These are phyloP conservation scores for Glyphotaelius pellucidus DNA, from an alignment of 2,888 invertebrate genomes.

Conservation along the genomic window DNA sequence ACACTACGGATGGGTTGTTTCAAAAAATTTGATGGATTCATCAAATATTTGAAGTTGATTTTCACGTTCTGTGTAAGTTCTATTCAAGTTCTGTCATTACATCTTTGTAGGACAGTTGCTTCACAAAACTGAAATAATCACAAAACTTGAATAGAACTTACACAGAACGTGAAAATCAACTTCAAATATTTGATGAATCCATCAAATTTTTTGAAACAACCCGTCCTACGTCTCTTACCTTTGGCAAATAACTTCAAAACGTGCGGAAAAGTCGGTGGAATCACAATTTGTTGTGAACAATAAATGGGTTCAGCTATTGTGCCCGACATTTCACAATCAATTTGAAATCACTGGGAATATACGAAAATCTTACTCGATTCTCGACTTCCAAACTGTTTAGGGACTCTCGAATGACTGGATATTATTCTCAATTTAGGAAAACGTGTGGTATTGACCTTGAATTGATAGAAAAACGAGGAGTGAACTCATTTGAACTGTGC, in stretches of 20 bases:
- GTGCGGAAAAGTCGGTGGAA: slow-evolving; percentile 89
- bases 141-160: too few relatives aligned
- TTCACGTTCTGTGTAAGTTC: too few relatives aligned
- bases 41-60: too few relatives aligned
- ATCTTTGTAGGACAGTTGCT: too few relatives aligned
- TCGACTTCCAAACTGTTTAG: neutral
- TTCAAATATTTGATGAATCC: too few relatives aligned
- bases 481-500: neutral
- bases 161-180: too few relatives aligned
- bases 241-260: slow-evolving; percentile 92
- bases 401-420: neutral
- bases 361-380: neutral
- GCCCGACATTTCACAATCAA: neutral
- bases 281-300: slow-evolving; percentile 88
- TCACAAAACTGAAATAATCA: too few relatives aligned
- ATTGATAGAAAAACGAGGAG: neutral
- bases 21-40: too few relatives aligned
- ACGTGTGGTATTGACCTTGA: neutral
- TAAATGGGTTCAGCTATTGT: slow-evolving; percentile 81
- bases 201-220: too few relatives aligned
- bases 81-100: too few relatives aligned
- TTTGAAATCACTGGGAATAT: neutral
- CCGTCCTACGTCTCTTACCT: slow-evolving; percentile 71
- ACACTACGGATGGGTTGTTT: too few relatives aligned
- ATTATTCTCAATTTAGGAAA: neutral